Base-by-base conservation (phyloP, 2,113 vertebrate genomes). In the Pogona vitticeps region DNA sequence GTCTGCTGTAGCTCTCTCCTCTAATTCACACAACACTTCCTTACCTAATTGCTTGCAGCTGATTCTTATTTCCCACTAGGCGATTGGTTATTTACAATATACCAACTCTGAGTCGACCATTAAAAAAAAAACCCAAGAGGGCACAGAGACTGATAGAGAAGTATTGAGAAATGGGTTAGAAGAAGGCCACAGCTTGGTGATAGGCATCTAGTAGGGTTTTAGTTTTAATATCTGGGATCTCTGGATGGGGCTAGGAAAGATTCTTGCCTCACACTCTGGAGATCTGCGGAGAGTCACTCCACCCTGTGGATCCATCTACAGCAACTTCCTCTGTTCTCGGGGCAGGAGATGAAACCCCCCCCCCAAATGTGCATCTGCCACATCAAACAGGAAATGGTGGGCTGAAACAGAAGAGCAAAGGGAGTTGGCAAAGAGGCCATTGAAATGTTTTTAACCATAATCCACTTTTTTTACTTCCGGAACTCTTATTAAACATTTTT, bases 401-500 rank as follows among this genome's bases (percentile, higher is more conserved):
- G 26, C n/a, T 33, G 38, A 42, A 52, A 10, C 6, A 56, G 52
- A 70, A 80, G 56, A 72, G 58, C 75, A 31, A 13, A 84, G 38
- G 28, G 10, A 38, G 9, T 85, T 2, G 20, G 23, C 36, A 76
- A 36, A 31, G 46, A 20, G 15, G 58, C 40, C n/a, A 31, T 65
- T 52, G 36, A 75, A 46, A 40, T 72, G 31, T 8, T 36, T 31
- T n/a, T 13, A 72, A 26, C 70, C 36, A 9, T 36, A 52, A 65
- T 67, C 4, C 38, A 36, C 75, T 75, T 52, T 82, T 87, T 81
- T 63, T 75, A 31, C 58, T 23, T 9, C 40, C 65, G 21, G 59
- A 65, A 87, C n/a, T 52, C 70, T 52, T 76, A 38, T 87, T 73
- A 76, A 76, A 67, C 42, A 56, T 80, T 52, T 70, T 75, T 58